phyloP scores from a whole-genome alignment of 2,113 vertebrate species.

The Odontophorus gujanensis region DNA sequence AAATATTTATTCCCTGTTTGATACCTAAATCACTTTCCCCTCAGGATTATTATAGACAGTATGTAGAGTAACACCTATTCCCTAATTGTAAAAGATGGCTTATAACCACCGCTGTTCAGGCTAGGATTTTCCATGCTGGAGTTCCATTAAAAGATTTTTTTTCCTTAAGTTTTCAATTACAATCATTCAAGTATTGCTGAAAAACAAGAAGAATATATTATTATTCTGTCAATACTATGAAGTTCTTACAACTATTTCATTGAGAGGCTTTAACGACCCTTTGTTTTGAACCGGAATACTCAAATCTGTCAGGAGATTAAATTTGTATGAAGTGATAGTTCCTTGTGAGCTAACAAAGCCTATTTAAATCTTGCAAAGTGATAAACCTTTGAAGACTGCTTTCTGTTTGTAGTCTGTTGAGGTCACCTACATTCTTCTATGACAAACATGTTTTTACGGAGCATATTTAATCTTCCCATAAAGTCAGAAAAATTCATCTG shows the following conservation, averaged over 20 bases:
- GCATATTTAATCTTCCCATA: neutral
- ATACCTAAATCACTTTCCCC: conserved; percentile 47
- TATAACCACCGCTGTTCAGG: neutral
- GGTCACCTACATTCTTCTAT: neutral
- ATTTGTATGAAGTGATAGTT: neutral
- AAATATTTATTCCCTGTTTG: conserved; percentile 45
- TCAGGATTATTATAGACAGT: conserved; percentile 9
- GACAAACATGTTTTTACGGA: neutral
- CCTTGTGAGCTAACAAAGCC: neutral
- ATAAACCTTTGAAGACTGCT: neutral
- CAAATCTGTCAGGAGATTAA: neutral
- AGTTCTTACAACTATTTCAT: neutral
- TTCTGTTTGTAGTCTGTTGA: neutral
- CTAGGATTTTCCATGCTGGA: neutral
- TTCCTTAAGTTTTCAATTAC: neutral
- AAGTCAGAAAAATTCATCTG: neutral
- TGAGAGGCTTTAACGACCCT: neutral
- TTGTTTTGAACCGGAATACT: neutral
- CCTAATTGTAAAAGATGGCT: neutral
- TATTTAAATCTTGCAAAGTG: neutral
- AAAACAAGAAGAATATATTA: conserved; percentile 16
- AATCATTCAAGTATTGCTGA: neutral
- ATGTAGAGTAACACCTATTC: neutral
- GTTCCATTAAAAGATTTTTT: neutral
- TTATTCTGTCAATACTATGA: neutral